These are phyloP conservation scores for Malurus elegans DNA, from an alignment of 2,113 vertebrate genomes.

Conservation along the genomic window DNA sequence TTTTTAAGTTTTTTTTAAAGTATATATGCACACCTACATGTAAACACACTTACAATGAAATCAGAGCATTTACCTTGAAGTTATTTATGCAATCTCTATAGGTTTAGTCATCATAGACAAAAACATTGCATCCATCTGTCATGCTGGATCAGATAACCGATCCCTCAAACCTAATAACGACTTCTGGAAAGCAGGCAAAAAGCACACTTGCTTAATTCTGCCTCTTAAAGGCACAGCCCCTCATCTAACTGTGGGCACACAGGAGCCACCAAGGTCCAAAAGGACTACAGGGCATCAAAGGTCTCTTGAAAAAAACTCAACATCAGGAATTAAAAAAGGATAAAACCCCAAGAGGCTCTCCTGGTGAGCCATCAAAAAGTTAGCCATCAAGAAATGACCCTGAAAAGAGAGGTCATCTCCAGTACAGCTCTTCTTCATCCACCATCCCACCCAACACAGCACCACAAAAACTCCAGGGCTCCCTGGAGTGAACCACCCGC, in stretches of 20 bases:
- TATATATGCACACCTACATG: not conserved
- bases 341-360: not conserved
- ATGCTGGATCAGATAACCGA: not conserved
- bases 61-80: not conserved
- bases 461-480: fast-evolving
- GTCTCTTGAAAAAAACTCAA: not conserved
- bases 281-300: not conserved
- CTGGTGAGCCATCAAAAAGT: fast-evolving
- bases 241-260: not conserved
- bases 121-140: constrained; percentile 35
- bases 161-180: not conserved
- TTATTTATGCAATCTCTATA: not conserved
- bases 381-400: not conserved
- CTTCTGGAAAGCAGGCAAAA: not conserved
- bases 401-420: too few relatives aligned
- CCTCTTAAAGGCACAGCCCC: not conserved
- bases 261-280: not conserved
- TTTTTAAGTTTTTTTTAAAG: not conserved
- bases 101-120: constrained; percentile 40
- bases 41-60: not conserved
- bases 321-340: not conserved
- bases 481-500: fast-evolving
- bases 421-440: fast-evolving
- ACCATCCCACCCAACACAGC: fast-evolving
- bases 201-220: not conserved